Evolutionary conservation across 2,797 vertebrate species (phyloP).

Genomic region (Liparis tanakae): DNA sequence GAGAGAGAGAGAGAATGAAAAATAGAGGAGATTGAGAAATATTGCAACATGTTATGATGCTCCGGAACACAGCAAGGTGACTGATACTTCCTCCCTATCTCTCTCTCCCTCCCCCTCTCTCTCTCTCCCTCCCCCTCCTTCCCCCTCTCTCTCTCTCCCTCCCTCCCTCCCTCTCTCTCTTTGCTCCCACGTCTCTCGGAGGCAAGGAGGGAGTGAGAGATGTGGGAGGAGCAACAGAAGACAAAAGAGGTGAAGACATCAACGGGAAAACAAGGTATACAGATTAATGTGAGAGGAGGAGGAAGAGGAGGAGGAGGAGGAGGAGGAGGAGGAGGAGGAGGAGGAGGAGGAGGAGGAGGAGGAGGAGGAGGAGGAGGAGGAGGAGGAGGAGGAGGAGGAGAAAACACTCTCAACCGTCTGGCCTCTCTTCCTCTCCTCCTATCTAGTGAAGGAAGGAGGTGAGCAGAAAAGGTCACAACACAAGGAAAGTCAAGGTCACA

Average conservation of each 20-base stretch:
- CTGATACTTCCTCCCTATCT: neutral
- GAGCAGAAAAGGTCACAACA: constrained; percentile 5
- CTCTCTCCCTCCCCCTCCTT: too few species aligned
- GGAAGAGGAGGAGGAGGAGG: too few species aligned
- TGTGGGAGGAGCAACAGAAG: constrained; percentile 12
- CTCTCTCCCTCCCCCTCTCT: neutral
- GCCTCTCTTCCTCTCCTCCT: constrained; percentile 25
- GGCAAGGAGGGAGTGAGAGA: constrained; percentile 9
- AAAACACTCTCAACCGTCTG: constrained; percentile 15
- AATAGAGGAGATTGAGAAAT: constrained; percentile 21
- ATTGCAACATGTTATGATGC: constrained; percentile 3
- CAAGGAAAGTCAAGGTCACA: constrained; percentile 12
- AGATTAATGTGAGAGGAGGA: constrained; percentile 8
- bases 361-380: too few species aligned
- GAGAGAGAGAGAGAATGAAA: constrained; percentile 18
- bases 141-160: neutral
- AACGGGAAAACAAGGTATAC: constrained; percentile 6
- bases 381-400: too few species aligned
- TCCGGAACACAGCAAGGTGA: neutral
- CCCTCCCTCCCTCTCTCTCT: too few species aligned
- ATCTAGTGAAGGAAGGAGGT: constrained; percentile 42
- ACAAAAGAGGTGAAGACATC: constrained; percentile 18
- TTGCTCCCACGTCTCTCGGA: constrained; percentile 35
- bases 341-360: too few species aligned
- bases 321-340: too few species aligned